Evolutionary conservation across 2,888 invertebrate genomes (phyloP), one percentile per base, ranked within the genome.

Genomic region (Xestoiulus laeticollis): DNA sequence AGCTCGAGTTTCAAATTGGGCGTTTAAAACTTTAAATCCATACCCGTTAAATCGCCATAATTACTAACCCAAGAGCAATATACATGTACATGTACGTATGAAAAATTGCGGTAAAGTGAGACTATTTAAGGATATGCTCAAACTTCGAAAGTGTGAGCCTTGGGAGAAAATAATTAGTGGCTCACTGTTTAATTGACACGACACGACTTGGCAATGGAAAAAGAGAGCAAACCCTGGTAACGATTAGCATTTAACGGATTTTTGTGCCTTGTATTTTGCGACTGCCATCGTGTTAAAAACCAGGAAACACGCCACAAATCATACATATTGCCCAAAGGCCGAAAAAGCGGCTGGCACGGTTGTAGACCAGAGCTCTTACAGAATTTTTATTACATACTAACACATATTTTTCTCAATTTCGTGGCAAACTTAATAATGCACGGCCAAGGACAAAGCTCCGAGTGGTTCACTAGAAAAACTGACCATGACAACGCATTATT

Each of bases 161-260:
- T 78, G 78, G 38, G 78, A 78, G 30, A 78, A 30, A 78, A 78
- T 78, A 78, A 78, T 78, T 78, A 78, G 78, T 30, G 78, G 30
- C 30, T 78, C 30, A 32, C 78, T 30, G 30, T 30, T 78, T 78
- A 78, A 78, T 78, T 32, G 78, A 78, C 78, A 78, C 78, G 2
- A 78, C 78, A 78, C 78, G 78, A 78, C 78, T 78, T 78, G 78
- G 78, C 78, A 78, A 78, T 78, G 78, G 78, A 14, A 78, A 48
- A 30, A 32, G 78, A 30, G 78, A 78, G 30, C 30, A 16, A 78
- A 48, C 16, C 78, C 22, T n/a, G 22, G 48, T 19, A 48, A 16
- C n/a, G 30, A 78, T 78, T 78, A 78, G 14, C 78, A 78, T 78
- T 78, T 78, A 78, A 78, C 78, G 78, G 78, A 78, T 78, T 78